phyloP scores from a whole-genome alignment of 2,888 invertebrate genomes.

The Corbicula japonica region DNA sequence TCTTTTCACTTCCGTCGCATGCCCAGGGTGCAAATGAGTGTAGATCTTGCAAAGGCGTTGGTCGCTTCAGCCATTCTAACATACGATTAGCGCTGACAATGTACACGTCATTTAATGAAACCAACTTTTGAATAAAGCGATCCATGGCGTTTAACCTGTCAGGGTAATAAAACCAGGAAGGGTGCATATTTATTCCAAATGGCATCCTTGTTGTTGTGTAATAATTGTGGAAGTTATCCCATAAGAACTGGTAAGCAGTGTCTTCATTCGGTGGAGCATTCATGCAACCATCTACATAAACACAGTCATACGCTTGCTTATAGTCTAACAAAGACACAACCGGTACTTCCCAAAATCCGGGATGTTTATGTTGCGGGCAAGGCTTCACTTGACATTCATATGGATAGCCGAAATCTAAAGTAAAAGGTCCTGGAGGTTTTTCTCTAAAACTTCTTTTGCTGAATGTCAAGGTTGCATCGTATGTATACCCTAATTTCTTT shows the following conservation, averaged over 20 bases:
- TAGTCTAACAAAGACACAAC: slow-evolving; percentile 87
- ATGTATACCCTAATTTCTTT: slow-evolving; percentile 74
- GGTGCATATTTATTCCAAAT: slow-evolving; percentile 93
- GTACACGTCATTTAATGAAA: slow-evolving; percentile 81
- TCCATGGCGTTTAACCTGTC: slow-evolving; percentile 81
- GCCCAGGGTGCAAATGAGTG: slow-evolving; percentile 79
- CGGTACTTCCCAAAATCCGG: slow-evolving; percentile 90
- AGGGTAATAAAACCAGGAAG: slow-evolving; percentile 88
- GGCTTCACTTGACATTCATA: slow-evolving; percentile 83
- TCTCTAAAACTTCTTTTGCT: slow-evolving; percentile 69
- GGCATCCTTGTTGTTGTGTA: slow-evolving; percentile 91
- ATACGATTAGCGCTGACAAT: slow-evolving; percentile 77
- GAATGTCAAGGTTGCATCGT: slow-evolving; percentile 81
- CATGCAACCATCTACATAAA: slow-evolving; percentile 82
- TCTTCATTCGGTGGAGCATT: slow-evolving; percentile 79
- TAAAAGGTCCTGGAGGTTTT: slow-evolving; percentile 90
- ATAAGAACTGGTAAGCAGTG: slow-evolving; percentile 88
- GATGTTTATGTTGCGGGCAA: slow-evolving; percentile 81
- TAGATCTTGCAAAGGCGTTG: slow-evolving; percentile 74
- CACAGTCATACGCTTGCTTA: slow-evolving; percentile 78
- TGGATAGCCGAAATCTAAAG: slow-evolving; percentile 90
- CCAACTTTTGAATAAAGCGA: slow-evolving; percentile 78
- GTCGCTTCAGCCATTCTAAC: slow-evolving; percentile 80
- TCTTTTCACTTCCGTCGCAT: slow-evolving; percentile 66
- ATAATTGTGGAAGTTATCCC: slow-evolving; percentile 92